A percentile compares a stretch with the other conserved stretches of the same genome.
Conservation (phyloP, 2,797 vertebrate genomes). For the Tympanoctomys barrerae region DNA sequence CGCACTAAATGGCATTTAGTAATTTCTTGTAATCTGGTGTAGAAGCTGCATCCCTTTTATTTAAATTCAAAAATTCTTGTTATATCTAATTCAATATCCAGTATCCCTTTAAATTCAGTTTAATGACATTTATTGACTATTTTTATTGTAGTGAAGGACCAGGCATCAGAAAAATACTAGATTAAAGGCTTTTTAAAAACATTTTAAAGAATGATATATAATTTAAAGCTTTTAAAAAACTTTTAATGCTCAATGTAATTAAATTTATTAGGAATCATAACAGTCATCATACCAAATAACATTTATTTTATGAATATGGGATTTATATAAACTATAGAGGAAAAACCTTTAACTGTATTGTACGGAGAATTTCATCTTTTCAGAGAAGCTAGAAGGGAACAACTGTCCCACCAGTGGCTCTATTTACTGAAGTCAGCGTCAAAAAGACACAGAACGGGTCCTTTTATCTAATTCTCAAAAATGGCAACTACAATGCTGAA, state of each 20-base stretch:
- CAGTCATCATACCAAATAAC: conserved; percentile 1
- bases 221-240: not conserved
- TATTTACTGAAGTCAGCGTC: not conserved
- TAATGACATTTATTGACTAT: conserved; percentile 47
- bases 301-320: conserved; percentile 11
- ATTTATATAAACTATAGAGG: not conserved
- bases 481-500: not conserved
- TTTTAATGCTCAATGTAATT: conserved; percentile 40
- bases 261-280: conserved; percentile 41
- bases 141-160: not conserved
- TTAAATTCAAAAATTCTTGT: conserved; percentile 30
- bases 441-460: not conserved
- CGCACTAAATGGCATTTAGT: conserved; percentile 25
- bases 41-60: conserved; percentile 47
- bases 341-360: conserved; percentile 17
- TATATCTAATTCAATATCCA: conserved; percentile 39
- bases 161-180: not conserved
- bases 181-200: not conserved
- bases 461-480: not conserved
- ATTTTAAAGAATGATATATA: conserved; percentile 44
- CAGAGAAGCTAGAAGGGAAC: not conserved
- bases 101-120: conserved; percentile 55
- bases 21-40: conserved; percentile 22
- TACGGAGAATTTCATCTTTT: conserved; percentile 14
- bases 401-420: not conserved